These are phyloP conservation scores for Siphlonurus alternatus DNA, from an alignment of 2,888 invertebrate species.

Conservation along the genomic window DNA sequence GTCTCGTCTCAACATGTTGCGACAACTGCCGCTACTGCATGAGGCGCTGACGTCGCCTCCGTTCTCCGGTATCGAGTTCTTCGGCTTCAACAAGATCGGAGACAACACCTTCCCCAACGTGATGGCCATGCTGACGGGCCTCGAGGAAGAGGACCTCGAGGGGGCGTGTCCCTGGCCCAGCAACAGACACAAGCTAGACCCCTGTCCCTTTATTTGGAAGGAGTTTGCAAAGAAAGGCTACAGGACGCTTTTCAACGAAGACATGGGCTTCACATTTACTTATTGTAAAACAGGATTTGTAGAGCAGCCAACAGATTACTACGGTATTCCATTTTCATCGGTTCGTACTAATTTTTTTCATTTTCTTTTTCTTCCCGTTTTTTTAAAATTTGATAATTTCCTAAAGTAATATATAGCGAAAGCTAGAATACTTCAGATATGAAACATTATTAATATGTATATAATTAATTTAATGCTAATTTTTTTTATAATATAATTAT, in stretches of 20 bases:
- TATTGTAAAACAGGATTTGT: slow-evolving; percentile 60
- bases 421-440: too few relatives aligned
- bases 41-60: slow-evolving; percentile 65
- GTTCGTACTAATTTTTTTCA: slow-evolving; percentile 20
- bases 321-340: slow-evolving; percentile 54
- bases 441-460: too few relatives aligned
- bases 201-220: too few relatives aligned
- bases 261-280: slow-evolving; percentile 62
- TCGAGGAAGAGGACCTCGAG: slow-evolving; percentile 47
- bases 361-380: too few relatives aligned
- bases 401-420: too few relatives aligned
- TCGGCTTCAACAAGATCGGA: slow-evolving; percentile 84
- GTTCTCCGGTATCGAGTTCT: slow-evolving; percentile 50
- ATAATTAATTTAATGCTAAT: too few relatives aligned
- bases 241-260: slow-evolving; percentile 67
- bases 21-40: slow-evolving; percentile 70
- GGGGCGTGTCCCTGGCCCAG: too few relatives aligned
- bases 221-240: slow-evolving; percentile 53
- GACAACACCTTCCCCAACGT: slow-evolving; percentile 90
- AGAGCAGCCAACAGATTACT: slow-evolving; percentile 70
- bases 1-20: too few relatives aligned
- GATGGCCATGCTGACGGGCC: slow-evolving; percentile 59
- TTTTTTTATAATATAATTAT: too few relatives aligned
- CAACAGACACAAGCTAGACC: too few relatives aligned
- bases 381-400: too few relatives aligned